Percentiles rank a stretch among this genome's conserved stretches.
Evolutionary conservation across 2,113 vertebrate species (phyloP).

Genomic region (Albula goreensis): DNA sequence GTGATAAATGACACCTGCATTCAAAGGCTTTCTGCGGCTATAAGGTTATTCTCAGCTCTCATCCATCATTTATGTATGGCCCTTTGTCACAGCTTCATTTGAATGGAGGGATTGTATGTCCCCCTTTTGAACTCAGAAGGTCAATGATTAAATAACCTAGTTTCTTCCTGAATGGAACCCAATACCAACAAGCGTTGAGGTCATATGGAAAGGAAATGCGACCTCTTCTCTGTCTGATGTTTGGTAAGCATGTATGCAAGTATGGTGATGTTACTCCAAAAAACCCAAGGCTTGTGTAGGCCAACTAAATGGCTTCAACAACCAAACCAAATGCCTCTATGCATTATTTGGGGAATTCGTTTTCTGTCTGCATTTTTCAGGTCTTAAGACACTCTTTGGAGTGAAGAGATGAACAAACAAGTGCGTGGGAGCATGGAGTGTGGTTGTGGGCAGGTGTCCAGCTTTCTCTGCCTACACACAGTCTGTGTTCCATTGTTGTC

Average conservation of each 20-base stretch:
- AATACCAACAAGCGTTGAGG: slow-evolving; percentile 43
- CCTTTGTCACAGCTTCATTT: slow-evolving; percentile 66
- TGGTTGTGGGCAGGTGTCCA: neutral
- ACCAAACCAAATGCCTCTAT: neutral
- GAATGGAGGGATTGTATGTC: slow-evolving; percentile 52
- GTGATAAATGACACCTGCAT: slow-evolving; percentile 30
- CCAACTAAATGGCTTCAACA: neutral
- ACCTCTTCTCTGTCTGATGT: neutral
- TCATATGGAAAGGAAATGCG: slow-evolving; percentile 10
- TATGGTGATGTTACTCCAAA: neutral
- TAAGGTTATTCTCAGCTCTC: slow-evolving; percentile 49
- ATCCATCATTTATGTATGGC: slow-evolving; percentile 66
- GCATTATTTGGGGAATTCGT: neutral
- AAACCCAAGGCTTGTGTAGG: too few relatives aligned
- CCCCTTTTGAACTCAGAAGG: slow-evolving; percentile 54
- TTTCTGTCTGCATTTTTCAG: neutral
- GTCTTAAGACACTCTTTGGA: slow-evolving; percentile 3
- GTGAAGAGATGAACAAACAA: neutral
- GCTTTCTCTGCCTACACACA: neutral
- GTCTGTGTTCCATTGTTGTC: slow-evolving; percentile 3
- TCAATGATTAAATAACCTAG: slow-evolving; percentile 65
- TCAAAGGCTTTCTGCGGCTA: slow-evolving; percentile 42
- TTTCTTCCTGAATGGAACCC: slow-evolving; percentile 54
- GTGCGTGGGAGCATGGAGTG: neutral
- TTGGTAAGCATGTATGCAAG: slow-evolving; percentile 14